phyloP scores from a whole-genome alignment of 1,140 invertebrate genomes.

The Drosophila pandora region DNA sequence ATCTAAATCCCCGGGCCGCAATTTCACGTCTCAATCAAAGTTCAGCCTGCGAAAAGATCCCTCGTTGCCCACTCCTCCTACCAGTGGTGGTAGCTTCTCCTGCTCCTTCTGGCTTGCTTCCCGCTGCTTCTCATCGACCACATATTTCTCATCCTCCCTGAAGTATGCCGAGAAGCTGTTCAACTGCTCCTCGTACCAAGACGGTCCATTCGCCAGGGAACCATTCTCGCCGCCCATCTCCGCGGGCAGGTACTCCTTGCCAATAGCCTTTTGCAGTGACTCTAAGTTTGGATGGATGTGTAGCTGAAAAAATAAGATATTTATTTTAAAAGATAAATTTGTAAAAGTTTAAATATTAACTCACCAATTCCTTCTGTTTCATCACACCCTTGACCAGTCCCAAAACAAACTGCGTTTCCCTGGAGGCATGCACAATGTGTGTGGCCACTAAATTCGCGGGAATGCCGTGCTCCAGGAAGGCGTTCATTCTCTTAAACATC shows the following conservation, averaged over 20 bases:
- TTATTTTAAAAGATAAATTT: no score
- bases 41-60: slow-evolving; percentile 75
- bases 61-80: slow-evolving; percentile 26
- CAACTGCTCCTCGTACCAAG: slow-evolving; percentile 85
- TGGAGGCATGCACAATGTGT: slow-evolving; percentile 85
- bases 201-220: slow-evolving; percentile 81
- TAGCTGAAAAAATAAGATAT: slow-evolving; percentile 36
- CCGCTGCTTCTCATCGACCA: slow-evolving; percentile 85
- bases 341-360: no score
- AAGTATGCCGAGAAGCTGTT: slow-evolving; percentile 84
- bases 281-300: slow-evolving; percentile 78
- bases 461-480: slow-evolving; percentile 84
- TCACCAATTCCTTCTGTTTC: slow-evolving; percentile 80
- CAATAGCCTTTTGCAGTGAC: slow-evolving; percentile 84
- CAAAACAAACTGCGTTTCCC: slow-evolving; percentile 77
- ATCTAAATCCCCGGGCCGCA: slow-evolving; percentile 41
- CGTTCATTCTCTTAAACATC: slow-evolving; percentile 84
- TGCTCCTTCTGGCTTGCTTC: slow-evolving; percentile 54
- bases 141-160: slow-evolving; percentile 85
- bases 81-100: slow-evolving; percentile 16
- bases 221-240: slow-evolving; percentile 86
- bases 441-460: slow-evolving; percentile 85
- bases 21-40: slow-evolving; percentile 65
- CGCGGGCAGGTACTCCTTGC: slow-evolving; percentile 84
- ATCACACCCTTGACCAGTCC: slow-evolving; percentile 69